These are phyloP conservation scores for Eleutherodactylus coqui DNA, from an alignment of 2,797 vertebrate species.

Conservation along the genomic window DNA sequence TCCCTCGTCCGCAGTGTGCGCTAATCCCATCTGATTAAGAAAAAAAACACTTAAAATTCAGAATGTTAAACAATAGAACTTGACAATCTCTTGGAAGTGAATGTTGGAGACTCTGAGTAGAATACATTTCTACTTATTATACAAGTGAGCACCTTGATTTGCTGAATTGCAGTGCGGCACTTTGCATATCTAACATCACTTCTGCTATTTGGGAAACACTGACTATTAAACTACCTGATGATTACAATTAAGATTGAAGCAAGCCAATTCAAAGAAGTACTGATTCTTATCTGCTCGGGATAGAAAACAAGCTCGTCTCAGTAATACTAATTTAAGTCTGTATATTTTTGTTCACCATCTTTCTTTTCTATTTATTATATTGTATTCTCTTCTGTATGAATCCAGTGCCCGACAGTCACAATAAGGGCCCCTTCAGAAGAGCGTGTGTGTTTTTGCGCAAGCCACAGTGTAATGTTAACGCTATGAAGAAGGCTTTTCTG, in stretches of 20 bases:
- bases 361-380: not conserved
- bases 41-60: not conserved
- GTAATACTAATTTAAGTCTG: constrained; percentile 36
- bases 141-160: constrained; percentile 21
- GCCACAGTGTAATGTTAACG: too few relatives aligned
- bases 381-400: not conserved
- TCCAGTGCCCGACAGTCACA: not conserved
- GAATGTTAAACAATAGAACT: not conserved
- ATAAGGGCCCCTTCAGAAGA: too few relatives aligned
- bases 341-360: not conserved
- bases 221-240: constrained; percentile 48
- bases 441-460: too few relatives aligned
- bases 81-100: not conserved
- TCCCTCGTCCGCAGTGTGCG: not conserved
- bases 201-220: constrained; percentile 41
- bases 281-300: constrained; percentile 12
- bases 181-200: constrained; percentile 48
- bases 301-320: constrained; percentile 27
- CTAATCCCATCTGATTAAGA: not conserved
- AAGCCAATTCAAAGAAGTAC: constrained; percentile 25
- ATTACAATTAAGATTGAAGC: constrained; percentile 50
- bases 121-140: constrained; percentile 15
- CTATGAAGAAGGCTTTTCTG: too few relatives aligned
- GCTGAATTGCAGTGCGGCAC: constrained; percentile 15
- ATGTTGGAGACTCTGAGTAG: constrained; percentile 13